Evolutionary conservation across 2,797 vertebrate genomes (phyloP).

Genomic region (Labeo calbasu): DNA sequence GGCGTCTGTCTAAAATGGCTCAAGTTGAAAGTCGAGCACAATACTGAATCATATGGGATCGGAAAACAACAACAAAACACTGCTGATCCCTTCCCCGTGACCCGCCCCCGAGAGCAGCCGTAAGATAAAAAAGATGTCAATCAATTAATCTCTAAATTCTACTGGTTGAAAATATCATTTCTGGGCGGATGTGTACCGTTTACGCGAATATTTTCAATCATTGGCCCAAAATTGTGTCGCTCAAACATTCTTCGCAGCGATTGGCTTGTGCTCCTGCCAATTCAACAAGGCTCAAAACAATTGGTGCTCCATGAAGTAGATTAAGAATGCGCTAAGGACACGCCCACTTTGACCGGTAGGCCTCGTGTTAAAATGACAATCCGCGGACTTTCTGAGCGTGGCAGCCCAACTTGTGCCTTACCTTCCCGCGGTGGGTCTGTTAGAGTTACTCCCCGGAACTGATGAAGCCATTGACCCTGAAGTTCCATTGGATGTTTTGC

Average conservation of each 20-base stretch:
- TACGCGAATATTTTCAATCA: slow-evolving; percentile 7
- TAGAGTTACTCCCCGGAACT: slow-evolving; percentile 71
- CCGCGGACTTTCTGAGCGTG: slow-evolving; percentile 69
- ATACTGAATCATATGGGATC: slow-evolving; percentile 58
- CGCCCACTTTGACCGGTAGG: slow-evolving; percentile 84
- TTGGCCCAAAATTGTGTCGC: slow-evolving; percentile 48
- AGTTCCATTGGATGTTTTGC: slow-evolving; percentile 82
- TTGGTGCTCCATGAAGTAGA: slow-evolving; percentile 14
- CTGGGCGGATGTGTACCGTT: neutral
- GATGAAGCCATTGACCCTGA: slow-evolving; percentile 80
- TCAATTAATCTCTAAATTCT: neutral
- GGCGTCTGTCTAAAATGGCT: slow-evolving; percentile 38
- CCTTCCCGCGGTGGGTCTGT: slow-evolving; percentile 79
- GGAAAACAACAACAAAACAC: slow-evolving; percentile 76
- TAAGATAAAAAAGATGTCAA: slow-evolving; percentile 25
- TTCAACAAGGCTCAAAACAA: slow-evolving; percentile 54
- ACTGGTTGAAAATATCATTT: slow-evolving; percentile 16
- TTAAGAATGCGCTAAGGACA: slow-evolving; percentile 66
- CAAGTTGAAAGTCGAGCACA: slow-evolving; percentile 60
- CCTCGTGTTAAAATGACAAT: slow-evolving; percentile 69
- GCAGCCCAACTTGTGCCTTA: slow-evolving; percentile 62
- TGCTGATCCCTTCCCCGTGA: neutral
- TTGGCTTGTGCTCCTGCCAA: slow-evolving; percentile 63
- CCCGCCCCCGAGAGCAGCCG: slow-evolving; percentile 15
- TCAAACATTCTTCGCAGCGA: slow-evolving; percentile 40